Evolutionary conservation across 2,113 vertebrate genomes (phyloP), one percentile per base, ranked within the genome.

Genomic region (Ameiurus melas): DNA sequence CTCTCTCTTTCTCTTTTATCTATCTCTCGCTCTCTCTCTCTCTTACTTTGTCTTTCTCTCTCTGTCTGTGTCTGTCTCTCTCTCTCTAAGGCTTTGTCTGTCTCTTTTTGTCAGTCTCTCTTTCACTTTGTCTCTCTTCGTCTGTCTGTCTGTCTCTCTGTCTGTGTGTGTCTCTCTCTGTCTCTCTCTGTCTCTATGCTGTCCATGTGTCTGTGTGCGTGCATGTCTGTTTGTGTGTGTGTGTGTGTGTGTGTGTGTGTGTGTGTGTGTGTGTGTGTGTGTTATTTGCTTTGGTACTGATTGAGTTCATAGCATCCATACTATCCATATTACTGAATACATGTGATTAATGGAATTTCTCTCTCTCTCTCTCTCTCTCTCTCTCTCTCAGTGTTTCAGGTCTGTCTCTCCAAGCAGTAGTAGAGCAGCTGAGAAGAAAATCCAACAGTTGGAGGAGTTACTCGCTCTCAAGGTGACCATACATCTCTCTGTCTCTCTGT

Each of bases 81-180:
- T 36, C 36, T 36, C 36, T 36, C 36, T 36, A 2, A n/a, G n/a
- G n/a, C n/a, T 36, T 2, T 36, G 36, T 36, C 36, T 36, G 36
- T 36, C 36, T 36, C 36, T 36, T 2, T 36, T 1, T 36, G 8
- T 53, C 9, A 12, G 9, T 53, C 19, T 93, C 93, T 91, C 88
- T 90, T n/a, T n/a, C n/a, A n/a, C 89, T 90, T 92, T 94, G 90
- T 93, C 93, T 93, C 93, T 94, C 70, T 78, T 20, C 62, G 36
- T 75, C 71, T 84, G 62, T 51, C 36, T 36, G 36, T 36, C 36
- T 36, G 36, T 71, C n/a, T 71, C 68, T 71, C 68, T 39, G 16
- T 73, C 33, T 73, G 36, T 36, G 36, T 36, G 36, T 36, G n/a
- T 94, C 93, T 93, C 93, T 94, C 70, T 79, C n/a, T 73, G 36